Base-by-base conservation (phyloP, 2,797 vertebrate species). In the Denticeps clupeoides region DNA sequence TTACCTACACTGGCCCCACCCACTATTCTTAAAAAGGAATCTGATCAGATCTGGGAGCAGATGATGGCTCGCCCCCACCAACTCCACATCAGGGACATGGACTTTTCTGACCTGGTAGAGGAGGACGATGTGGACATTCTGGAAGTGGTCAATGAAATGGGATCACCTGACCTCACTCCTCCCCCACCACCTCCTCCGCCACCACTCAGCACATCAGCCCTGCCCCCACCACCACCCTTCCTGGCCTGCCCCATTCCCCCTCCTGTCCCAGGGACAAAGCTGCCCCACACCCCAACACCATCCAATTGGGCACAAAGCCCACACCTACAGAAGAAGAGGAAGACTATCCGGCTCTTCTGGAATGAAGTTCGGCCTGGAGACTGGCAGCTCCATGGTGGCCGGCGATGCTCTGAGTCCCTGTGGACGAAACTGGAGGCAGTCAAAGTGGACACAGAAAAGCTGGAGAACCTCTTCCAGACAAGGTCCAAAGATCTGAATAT, bases 331-430 rank as follows among this genome's bases (percentile, higher is more conserved):
- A 98, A 97, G 80, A 98, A 95, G 74, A 96, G 93, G 84, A 98
- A 98, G 84, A 98, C 94, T 35, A 95, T 98, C 49, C 85, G 94
- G 56, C 87, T 98, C 11, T 98, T 98, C 75, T 98, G 94, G 94
- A 97, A 90, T 1, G 94, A 98, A 71, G 89, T 98, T 51, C 86
- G 91, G 67, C 90, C 89, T 3, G 74, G 87, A 71, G 89, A 97
- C 69, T 93, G 91, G 89, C 89, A 91, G 28, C 85, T 82, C 55
- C 85, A 85, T 69, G 89, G 79, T 63, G 89, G 90, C 67, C 88
- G 87, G 59, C 80, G 76, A 65, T 90, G 85, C 71, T 87, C 80
- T 77, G 90, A 94, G 71, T 93, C 91, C 59, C 82, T 98, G 60
- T 98, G 94, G 94, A 88, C 89, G 50, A 91, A 88, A 82, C 84